Conservation (phyloP, 2,113 vertebrate genomes). For the Chloropsis cyanopogon region DNA sequence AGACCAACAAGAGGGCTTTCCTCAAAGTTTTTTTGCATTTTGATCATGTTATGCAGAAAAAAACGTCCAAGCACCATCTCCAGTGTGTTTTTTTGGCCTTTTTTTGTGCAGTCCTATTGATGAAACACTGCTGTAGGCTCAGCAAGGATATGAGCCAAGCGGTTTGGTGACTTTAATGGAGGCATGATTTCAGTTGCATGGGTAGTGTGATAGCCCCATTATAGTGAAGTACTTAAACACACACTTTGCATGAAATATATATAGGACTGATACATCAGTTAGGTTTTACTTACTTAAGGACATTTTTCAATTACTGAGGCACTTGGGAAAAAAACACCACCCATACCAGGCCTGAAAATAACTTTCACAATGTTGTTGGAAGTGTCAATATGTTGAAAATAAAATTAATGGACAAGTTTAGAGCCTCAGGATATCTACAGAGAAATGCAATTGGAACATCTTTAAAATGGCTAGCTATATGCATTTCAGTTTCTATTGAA, state of each 20-base stretch:
- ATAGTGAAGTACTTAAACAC: background rate
- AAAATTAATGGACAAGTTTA: background rate
- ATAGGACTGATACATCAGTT: background rate
- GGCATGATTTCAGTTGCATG: background rate
- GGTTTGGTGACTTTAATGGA: background rate
- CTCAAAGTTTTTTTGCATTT: background rate
- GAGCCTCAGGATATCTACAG: background rate
- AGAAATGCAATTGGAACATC: background rate
- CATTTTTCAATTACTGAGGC: background rate
- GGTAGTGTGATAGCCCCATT: background rate
- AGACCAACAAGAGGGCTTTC: background rate
- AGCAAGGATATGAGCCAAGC: background rate
- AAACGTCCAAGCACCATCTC: background rate
- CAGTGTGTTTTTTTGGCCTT: background rate
- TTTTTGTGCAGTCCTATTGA: background rate
- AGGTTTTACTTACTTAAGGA: background rate
- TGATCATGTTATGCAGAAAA: background rate
- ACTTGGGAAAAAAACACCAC: background rate
- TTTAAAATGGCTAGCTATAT: background rate
- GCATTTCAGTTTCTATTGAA: background rate
- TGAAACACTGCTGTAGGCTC: background rate
- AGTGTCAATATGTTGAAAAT: background rate
- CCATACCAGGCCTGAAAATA: background rate
- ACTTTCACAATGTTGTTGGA: background rate
- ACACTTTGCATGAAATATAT: background rate